Evolutionary conservation across 1,140 invertebrate species (phyloP).

Genomic region (Plodia interpunctella): DNA sequence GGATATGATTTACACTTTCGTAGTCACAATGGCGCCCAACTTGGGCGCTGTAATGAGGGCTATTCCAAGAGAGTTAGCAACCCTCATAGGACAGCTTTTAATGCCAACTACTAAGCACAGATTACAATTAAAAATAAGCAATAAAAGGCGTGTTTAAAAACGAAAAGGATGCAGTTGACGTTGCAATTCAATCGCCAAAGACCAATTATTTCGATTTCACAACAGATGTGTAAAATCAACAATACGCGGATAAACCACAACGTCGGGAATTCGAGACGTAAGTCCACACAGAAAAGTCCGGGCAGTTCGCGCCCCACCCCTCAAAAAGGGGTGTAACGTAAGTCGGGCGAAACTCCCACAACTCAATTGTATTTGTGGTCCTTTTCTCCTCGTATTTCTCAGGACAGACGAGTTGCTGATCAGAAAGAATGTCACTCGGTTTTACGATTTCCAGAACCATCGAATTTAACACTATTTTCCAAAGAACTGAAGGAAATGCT

Average conservation of each 20-base stretch:
- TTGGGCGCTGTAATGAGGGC: too few relatives aligned
- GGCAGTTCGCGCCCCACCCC: neutral
- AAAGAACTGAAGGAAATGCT: too few relatives aligned
- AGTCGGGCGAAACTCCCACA: neutral
- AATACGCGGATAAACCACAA: neutral
- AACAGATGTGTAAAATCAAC: neutral
- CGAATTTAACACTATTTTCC: too few relatives aligned
- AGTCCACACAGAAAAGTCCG: neutral
- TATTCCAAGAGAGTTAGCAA: too few relatives aligned
- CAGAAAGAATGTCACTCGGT: neutral
- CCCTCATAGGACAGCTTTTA: too few relatives aligned
- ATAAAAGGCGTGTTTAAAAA: too few relatives aligned
- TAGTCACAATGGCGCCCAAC: too few relatives aligned
- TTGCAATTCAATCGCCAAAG: too few relatives aligned
- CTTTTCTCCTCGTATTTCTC: slow-evolving; percentile 1
- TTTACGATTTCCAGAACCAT: neutral
- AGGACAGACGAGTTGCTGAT: neutral
- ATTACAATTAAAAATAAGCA: too few relatives aligned
- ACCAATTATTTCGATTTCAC: neutral
- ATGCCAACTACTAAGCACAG: too few relatives aligned
- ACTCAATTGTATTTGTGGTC: neutral
- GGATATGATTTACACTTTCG: too few relatives aligned
- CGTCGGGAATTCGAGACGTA: neutral
- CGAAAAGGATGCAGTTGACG: too few relatives aligned
- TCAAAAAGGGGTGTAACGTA: neutral